Conservation (phyloP, 2,113 vertebrate genomes). For the Brachyistius frenatus region DNA sequence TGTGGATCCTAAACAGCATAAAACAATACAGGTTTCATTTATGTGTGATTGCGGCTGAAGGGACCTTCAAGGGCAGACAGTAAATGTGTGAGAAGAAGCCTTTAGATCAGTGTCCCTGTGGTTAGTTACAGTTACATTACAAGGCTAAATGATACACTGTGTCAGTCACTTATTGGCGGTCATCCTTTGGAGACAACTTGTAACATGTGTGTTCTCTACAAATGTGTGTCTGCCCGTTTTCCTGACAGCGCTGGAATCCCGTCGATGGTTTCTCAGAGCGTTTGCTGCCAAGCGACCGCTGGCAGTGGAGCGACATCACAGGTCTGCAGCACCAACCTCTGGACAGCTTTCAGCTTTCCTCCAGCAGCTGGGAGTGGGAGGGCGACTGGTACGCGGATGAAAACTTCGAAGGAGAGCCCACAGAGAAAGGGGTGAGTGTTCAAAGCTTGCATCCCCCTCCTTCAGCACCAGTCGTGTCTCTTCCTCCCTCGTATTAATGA, state of each 20-base stretch:
- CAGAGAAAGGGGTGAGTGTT: slow-evolving; percentile 93
- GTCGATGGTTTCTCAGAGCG: slow-evolving; percentile 95
- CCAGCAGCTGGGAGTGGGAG: slow-evolving; percentile 96
- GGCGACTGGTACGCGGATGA: slow-evolving; percentile 96
- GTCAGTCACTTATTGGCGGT: no score
- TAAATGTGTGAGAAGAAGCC: not conserved
- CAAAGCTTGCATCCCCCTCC: not conserved
- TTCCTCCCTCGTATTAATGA: not conserved
- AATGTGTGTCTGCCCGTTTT: not conserved
- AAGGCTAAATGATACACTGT: no score
- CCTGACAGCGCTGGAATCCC: slow-evolving; percentile 94
- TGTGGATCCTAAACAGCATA: no score
- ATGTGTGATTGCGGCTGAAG: not conserved
- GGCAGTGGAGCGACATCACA: slow-evolving; percentile 96
- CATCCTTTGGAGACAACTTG: no score
- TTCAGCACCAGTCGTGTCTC: not conserved
- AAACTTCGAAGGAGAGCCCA: slow-evolving; percentile 96
- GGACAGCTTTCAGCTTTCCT: slow-evolving; percentile 89
- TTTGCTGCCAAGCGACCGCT: slow-evolving; percentile 96
- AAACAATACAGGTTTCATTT: not conserved
- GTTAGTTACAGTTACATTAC: no score
- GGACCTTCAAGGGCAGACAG: not conserved
- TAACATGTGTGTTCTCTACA: not conserved
- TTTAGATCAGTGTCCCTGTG: not conserved
- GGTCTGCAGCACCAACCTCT: slow-evolving; percentile 91